Evolutionary conservation across 2,888 invertebrate genomes (phyloP), one percentile per base, ranked within the genome.

Genomic region (Acrocera orbiculus): DNA sequence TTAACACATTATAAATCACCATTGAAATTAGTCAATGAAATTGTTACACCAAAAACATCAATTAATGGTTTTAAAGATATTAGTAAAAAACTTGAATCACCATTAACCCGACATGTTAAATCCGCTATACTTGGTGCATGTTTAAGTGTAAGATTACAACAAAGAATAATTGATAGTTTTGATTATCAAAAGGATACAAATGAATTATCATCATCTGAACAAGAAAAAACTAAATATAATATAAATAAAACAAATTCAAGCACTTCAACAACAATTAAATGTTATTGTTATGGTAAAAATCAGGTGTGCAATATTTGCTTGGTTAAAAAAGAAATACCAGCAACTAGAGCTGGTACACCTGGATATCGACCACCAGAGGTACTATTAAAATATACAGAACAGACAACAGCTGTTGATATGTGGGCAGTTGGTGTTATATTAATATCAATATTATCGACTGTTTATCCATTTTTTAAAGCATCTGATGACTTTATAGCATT

Each of bases 401-500:
- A 90, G 63, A 75, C 77, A 20, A 76, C 81, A 47, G 81, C 80
- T 40, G 80, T 90, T 43, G 90, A 90, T 62, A 67, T 83, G 47
- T 90, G 90, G 89, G 82, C 89, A 30, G 72, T 73, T 27, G 89
- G 89, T 37, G 77, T 89, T 31, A 83, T 89, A 45, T 70, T 89
- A 51, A 62, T 82, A 5, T 74, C 75, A 32, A 67, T 83, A 43
- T 64, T 89, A 23, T 76, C 78, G 46, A 73, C 74, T 26, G 73
- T 83, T 9, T 83, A 81, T 62, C 85, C 85, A 32, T 79, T 89
- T 57, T 82, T 89, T 55, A 74, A 78, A 47, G 81, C 83, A 15
- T 69, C 73, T 20, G 83, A 83, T 57, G 81, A 82, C 51, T 62
- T 72, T 41, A 67, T 77, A 22, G 83, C 85, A 37, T 62, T 89